These are phyloP conservation scores for Caligus rogercresseyi DNA, from an alignment of 1,140 invertebrate species.

Conservation along the genomic window DNA sequence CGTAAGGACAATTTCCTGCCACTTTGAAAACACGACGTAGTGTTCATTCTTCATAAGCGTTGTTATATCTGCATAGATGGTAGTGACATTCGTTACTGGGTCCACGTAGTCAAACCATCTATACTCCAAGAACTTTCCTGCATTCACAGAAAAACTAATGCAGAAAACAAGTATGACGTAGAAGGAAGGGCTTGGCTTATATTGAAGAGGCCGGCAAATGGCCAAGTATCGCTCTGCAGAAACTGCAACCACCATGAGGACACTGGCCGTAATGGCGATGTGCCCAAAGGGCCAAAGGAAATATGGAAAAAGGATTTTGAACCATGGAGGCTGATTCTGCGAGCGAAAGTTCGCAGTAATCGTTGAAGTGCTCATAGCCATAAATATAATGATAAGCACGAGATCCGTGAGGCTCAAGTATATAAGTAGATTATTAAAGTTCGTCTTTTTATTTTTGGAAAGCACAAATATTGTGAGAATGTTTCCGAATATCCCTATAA, in stretches of 20 bases:
- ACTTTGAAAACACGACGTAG: constrained; percentile 5
- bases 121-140: constrained; percentile 8
- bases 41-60: constrained; percentile 9
- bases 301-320: constrained; percentile 12
- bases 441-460: constrained; percentile 4
- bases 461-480: not conserved
- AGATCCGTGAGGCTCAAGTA: constrained; percentile 3
- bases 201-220: constrained; percentile 14
- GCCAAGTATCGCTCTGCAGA: constrained; percentile 16
- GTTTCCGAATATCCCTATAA: constrained; percentile 11
- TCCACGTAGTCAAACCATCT: not conserved
- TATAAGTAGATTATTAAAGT: constrained; percentile 9
- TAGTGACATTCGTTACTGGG: not conserved
- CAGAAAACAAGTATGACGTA: constrained; percentile 10
- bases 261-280: constrained; percentile 10
- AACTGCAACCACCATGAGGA: constrained; percentile 13
- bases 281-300: constrained; percentile 13
- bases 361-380: constrained; percentile 1
- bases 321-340: constrained; percentile 2
- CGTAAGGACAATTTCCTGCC: constrained; percentile 9
- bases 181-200: constrained; percentile 13
- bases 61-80: not conserved
- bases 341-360: not conserved
- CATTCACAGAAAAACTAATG: not conserved
- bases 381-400: constrained; percentile 8